Evolutionary conservation across 2,888 invertebrate species (phyloP), one percentile per base, ranked within the genome.

Genomic region (Deilephila elpenor): DNA sequence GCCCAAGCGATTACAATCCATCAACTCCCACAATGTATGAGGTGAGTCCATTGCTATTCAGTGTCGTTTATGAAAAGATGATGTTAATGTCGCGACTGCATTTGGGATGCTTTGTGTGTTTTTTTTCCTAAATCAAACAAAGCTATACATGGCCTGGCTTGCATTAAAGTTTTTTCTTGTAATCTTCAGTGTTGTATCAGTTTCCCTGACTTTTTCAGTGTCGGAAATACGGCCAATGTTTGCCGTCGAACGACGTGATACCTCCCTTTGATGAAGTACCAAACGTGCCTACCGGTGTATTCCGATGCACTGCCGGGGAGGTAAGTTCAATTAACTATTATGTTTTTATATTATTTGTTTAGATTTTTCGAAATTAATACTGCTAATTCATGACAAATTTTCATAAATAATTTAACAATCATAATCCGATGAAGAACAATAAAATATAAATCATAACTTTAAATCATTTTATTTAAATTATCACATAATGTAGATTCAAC

Each of bases 241-340:
- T 92, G 73, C 88, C 93, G 2, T 32, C 56, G 8, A 75, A 86
- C 73, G 75, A 76, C 11, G 76, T 80, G 2, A 25, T 0, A 4
- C 80, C 83, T 11, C 70, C 61, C 20, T 93, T 93, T 81, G 84
- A 86, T 5, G 67, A 79, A 5, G 59, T 92, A 34, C 74, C 76
- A 1, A 70, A 80, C 14, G 82, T 91, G 62, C 91, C 92, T 0
- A 81, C 82, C n/a, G 92, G 90, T 3, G 77, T 93, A 14, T 93
- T 93, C 74, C 84, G 93, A 73, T 80, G 82, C 59, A 90, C 91
- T 3, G 70, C 60, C 19, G 87, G 88, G 74, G 93, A 93, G 87
- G 92, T 91, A 79, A 72, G 77, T 77, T 20, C 4, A 20, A 25
- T 17, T 7, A 14, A 56, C n/a, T 56, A n/a, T 4, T 4, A 14